These are phyloP conservation scores for Cetonia aurata DNA, from an alignment of 2,888 invertebrate species.

Conservation along the genomic window DNA sequence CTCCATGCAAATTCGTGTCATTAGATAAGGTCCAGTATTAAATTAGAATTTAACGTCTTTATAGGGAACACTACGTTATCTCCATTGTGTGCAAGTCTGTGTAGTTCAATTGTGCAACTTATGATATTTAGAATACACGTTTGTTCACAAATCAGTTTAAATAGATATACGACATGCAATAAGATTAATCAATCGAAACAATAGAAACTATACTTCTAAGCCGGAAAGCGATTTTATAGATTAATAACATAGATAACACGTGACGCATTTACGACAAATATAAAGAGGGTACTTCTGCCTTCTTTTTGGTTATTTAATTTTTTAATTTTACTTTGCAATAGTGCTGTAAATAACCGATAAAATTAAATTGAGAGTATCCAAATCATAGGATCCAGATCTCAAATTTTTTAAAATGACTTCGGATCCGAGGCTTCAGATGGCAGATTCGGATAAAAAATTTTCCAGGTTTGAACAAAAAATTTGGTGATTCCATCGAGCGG, in stretches of 20 bases:
- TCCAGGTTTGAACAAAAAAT: no score
- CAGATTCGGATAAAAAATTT: no score
- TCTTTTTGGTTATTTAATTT: no score
- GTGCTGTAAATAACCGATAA: no score
- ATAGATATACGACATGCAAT: constrained; percentile 17
- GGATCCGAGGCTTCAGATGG: no score
- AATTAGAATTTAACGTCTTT: constrained; percentile 29
- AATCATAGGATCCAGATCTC: no score
- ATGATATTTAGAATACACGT: constrained; percentile 27
- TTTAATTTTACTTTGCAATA: no score
- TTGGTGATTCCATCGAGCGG: no score
- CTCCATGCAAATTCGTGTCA: neutral
- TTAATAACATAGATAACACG: neutral
- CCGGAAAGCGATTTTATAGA: constrained; percentile 1
- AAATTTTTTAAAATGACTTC: no score
- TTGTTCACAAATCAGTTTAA: constrained; percentile 30
- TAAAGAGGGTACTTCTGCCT: no score
- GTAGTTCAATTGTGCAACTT: constrained; percentile 34
- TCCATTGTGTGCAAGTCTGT: neutral
- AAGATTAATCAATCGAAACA: constrained; percentile 22
- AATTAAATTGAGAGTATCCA: no score
- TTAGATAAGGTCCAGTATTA: constrained; percentile 6
- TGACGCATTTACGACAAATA: no score
- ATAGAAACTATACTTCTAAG: neutral
- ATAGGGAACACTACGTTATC: constrained; percentile 13